Percentiles rank a stretch among this genome's conserved stretches.
Evolutionary conservation across 2,797 vertebrate species (phyloP).

Genomic region (Falco cherrug): DNA sequence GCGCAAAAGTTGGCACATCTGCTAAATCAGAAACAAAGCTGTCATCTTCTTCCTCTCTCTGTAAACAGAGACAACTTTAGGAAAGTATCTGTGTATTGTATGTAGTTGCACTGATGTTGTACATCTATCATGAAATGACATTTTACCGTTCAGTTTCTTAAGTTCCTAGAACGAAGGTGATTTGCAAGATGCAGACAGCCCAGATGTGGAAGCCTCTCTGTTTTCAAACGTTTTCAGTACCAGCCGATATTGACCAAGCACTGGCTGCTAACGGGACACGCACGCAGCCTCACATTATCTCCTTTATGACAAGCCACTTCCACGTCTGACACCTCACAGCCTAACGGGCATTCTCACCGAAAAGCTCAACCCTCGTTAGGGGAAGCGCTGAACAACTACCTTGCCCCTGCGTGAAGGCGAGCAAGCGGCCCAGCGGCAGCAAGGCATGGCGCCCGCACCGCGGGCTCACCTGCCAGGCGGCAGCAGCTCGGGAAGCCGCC

Average conservation of each 20-base stretch:
- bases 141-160: fast-evolving
- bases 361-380: fast-evolving
- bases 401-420: not conserved
- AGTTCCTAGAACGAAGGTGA: not conserved
- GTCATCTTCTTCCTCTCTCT: not conserved
- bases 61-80: not conserved
- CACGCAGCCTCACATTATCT: fast-evolving
- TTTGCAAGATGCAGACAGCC: fast-evolving
- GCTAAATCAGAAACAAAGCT: not conserved
- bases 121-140: fast-evolving
- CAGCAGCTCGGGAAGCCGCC: not conserved
- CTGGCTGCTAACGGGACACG: fast-evolving
- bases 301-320: not conserved
- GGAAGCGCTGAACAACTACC: fast-evolving
- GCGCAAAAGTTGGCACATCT: not conserved
- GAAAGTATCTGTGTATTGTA: not conserved
- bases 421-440: too few species aligned
- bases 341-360: fast-evolving
- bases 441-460: too few species aligned
- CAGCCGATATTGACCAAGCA: fast-evolving
- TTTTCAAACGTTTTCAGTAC: too few species aligned
- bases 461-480: too few species aligned
- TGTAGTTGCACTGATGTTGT: fast-evolving
- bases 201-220: too few species aligned
- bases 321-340: not conserved